These are phyloP conservation scores for Idaea biselata DNA, from an alignment of 2,888 invertebrate species.

Conservation along the genomic window DNA sequence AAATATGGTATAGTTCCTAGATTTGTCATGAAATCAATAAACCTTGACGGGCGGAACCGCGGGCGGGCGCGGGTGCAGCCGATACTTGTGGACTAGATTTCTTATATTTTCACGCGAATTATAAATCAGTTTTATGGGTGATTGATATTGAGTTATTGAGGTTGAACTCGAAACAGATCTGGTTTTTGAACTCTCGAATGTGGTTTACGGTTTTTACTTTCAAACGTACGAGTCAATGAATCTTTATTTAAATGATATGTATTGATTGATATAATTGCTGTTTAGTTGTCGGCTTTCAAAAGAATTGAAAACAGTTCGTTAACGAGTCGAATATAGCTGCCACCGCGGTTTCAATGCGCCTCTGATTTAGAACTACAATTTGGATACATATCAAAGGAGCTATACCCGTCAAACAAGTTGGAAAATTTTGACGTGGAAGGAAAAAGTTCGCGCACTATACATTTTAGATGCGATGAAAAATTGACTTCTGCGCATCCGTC, in stretches of 20 bases:
- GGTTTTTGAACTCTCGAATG: slow-evolving; percentile 8
- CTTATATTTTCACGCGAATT: slow-evolving; percentile 24
- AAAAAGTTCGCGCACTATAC: no score
- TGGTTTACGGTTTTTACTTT: not conserved
- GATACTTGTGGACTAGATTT: slow-evolving; percentile 34
- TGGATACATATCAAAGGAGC: no score
- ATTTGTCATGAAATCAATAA: slow-evolving; percentile 43
- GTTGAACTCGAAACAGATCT: slow-evolving; percentile 13
- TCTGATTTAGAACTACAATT: no score
- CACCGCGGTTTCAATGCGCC: no score
- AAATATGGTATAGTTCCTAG: slow-evolving; percentile 40
- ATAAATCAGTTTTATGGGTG: slow-evolving; percentile 22
- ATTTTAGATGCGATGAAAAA: no score
- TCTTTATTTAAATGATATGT: not conserved
- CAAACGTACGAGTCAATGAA: not conserved
- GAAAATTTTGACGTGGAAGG: no score
- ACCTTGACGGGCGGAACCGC: slow-evolving; percentile 31
- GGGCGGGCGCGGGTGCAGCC: slow-evolving; percentile 12
- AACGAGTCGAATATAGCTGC: no score
- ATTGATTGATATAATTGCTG: not conserved
- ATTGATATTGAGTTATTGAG: slow-evolving; percentile 24
- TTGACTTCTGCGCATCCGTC: no score
- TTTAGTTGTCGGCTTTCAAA: not conserved
- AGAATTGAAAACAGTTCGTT: not conserved
- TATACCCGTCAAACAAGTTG: no score